Percentiles rank a stretch among this genome's conserved stretches.
Conservation (phyloP, 2,797 vertebrate genomes). For the Crocidura indochinensis region DNA sequence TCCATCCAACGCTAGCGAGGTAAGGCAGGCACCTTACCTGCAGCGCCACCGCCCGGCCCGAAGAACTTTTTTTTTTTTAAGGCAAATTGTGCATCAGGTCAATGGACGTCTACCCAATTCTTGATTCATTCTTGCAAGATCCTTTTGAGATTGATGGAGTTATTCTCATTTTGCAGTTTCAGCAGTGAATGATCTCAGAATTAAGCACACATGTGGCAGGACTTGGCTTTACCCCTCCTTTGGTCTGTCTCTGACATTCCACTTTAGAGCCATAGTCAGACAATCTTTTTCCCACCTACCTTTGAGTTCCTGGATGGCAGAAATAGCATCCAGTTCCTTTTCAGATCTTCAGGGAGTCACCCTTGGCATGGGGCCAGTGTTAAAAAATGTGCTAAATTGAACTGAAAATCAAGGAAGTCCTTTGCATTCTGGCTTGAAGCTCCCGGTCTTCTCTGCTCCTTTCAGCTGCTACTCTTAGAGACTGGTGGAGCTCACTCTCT, state of each 20-base stretch:
- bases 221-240: slow-evolving; percentile 10
- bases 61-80: slow-evolving; percentile 1
- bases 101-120: background rate
- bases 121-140: slow-evolving; percentile 47
- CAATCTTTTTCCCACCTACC: background rate
- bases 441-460: background rate
- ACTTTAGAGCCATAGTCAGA: slow-evolving; percentile 3
- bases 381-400: slow-evolving; percentile 47
- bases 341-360: background rate
- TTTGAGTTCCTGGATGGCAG: slow-evolving; percentile 14
- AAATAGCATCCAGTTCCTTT: slow-evolving; percentile 4
- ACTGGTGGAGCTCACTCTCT: background rate
- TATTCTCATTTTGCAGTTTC: background rate
- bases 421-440: background rate
- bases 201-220: background rate
- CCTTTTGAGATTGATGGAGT: background rate
- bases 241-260: background rate
- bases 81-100: background rate
- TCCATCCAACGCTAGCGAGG: too few species aligned
- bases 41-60: too few species aligned
- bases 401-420: background rate
- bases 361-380: background rate
- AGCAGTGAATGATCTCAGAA: background rate
- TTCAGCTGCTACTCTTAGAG: background rate
- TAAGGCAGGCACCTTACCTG: too few species aligned